Evolutionary conservation across 2,113 vertebrate genomes (phyloP).

Genomic region (Seriola rivoliana): DNA sequence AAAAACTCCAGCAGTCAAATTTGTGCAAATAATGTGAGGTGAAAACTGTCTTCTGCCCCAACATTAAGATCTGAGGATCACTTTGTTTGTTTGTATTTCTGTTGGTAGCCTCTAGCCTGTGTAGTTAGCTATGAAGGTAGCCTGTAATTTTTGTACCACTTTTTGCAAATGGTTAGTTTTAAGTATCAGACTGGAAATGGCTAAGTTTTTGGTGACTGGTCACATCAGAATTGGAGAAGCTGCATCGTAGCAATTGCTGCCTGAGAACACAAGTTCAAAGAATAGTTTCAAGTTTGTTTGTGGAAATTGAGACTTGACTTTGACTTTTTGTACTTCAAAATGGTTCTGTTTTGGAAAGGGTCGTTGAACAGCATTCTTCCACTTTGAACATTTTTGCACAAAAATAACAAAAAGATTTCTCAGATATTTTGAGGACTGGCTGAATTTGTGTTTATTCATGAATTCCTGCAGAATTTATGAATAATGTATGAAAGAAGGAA

Average conservation of each 20-base stretch:
- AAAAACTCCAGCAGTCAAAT: background rate
- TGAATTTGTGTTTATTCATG: slow-evolving; percentile 5
- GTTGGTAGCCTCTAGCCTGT: background rate
- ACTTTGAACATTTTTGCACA: background rate
- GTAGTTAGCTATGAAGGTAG: background rate
- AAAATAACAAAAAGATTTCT: slow-evolving; percentile 20
- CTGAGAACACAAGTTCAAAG: background rate
- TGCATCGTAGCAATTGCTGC: background rate
- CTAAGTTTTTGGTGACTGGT: too few species aligned
- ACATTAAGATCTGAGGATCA: background rate
- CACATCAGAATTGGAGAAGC: too few species aligned
- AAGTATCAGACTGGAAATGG: too few species aligned
- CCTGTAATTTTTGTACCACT: too few species aligned
- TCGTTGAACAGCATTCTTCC: background rate
- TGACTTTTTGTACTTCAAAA: slow-evolving; percentile 4
- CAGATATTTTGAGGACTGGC: slow-evolving; percentile 8
- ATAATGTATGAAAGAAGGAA: too few species aligned
- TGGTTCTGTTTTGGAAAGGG: background rate
- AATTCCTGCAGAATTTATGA: background rate
- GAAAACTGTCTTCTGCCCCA: background rate
- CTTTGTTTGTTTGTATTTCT: too few species aligned
- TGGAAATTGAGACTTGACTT: background rate
- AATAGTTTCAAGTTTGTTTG: background rate
- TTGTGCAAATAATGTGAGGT: background rate
- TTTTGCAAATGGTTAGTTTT: too few species aligned